Conservation (phyloP, 35 echinoderm and acorn worm genomes). For the Ophioderma brevispina region DNA sequence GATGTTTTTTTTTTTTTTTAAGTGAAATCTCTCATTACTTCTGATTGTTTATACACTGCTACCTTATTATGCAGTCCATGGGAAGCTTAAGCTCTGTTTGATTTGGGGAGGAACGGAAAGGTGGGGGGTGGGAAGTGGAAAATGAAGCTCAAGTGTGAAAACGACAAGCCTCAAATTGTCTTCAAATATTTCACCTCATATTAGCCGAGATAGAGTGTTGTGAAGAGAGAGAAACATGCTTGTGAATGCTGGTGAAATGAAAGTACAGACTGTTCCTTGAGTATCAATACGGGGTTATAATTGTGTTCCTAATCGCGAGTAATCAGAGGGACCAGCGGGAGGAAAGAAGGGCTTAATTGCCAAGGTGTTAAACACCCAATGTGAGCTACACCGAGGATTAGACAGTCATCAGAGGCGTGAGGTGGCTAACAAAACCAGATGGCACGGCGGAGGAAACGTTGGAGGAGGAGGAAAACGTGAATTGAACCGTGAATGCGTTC, state of each 20-base stretch:
- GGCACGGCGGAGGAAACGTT: not conserved
- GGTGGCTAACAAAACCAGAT: not conserved
- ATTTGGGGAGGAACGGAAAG: not conserved
- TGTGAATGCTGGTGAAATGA: not conserved
- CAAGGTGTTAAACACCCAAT: constrained; percentile 8
- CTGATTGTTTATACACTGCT: too few species aligned
- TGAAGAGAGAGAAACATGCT: not conserved
- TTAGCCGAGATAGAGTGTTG: too few species aligned
- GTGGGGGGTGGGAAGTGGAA: not conserved
- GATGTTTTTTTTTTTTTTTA: too few species aligned
- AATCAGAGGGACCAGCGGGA: not conserved
- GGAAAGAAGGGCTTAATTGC: not conserved
- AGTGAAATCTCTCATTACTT: too few species aligned
- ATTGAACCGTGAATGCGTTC: not conserved
- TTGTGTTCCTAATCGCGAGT: not conserved
- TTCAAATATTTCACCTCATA: not conserved
- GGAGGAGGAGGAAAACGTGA: not conserved
- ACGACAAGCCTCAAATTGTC: not conserved
- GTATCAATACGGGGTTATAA: not conserved
- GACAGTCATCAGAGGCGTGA: not conserved
- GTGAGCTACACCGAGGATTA: not conserved
- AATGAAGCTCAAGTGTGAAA: not conserved
- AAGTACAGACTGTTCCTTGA: not conserved
- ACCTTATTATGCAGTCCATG: too few species aligned
- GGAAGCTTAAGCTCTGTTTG: not conserved